Percentiles rank a stretch among this genome's conserved stretches.
Evolutionary conservation across 2,888 invertebrate species (phyloP).

Genomic region (Sericinus montela): DNA sequence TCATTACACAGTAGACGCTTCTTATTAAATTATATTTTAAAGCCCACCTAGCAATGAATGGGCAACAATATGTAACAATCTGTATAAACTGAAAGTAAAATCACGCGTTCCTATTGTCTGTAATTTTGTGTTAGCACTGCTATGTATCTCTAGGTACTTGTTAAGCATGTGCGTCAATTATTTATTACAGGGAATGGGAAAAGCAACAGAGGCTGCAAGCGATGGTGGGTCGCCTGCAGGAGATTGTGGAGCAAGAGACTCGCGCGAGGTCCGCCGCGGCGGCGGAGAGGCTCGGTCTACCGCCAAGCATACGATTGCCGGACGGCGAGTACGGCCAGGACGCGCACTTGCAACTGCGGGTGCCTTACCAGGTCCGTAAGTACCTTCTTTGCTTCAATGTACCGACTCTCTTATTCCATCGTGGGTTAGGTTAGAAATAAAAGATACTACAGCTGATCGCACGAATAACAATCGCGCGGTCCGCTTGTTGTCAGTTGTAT

Average conservation of each 20-base stretch:
- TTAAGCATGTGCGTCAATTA: no score
- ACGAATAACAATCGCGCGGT: no score
- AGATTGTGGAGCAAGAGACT: conserved; percentile 76
- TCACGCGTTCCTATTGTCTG: neutral
- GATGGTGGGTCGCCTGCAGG: conserved; percentile 76
- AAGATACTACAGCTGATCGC: no score
- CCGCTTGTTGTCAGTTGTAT: no score
- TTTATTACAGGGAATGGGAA: conserved; percentile 82
- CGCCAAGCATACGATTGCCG: conserved; percentile 82
- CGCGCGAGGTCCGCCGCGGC: conserved; percentile 72
- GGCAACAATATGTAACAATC: no score
- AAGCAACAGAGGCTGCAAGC: conserved; percentile 76
- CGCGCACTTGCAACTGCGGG: conserved; percentile 80
- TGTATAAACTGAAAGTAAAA: no score
- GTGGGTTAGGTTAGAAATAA: no score
- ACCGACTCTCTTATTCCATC: no score
- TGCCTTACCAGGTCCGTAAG: conserved; percentile 80
- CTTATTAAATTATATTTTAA: no score
- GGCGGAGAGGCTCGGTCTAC: conserved; percentile 75
- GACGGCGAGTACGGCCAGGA: conserved; percentile 83
- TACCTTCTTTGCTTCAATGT: conserved; percentile 21
- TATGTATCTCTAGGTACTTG: no score
- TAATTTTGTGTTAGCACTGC: neutral
- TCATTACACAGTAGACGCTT: no score
- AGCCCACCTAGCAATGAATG: no score